Evolutionary conservation across 2,797 vertebrate genomes (phyloP), one percentile per base, ranked within the genome.

Genomic region (Periparus ater): DNA sequence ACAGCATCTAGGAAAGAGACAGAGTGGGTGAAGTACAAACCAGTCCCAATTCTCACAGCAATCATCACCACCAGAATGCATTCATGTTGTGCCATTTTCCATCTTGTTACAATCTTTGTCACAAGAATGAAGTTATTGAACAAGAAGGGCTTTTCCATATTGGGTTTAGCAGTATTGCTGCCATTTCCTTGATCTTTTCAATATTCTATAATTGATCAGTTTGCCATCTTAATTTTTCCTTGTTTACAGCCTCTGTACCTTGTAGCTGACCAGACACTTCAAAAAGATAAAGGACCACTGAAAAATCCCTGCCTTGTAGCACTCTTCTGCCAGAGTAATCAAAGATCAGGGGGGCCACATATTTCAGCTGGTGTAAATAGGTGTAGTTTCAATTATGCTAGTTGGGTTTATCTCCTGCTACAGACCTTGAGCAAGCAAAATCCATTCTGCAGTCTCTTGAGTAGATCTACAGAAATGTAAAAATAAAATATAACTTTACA

Each of bases 21-120:
- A 54, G 68, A 76, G 53, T 70, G 54, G 70, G 85, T 84, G 67
- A 92, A 94, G 82, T 79, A 89, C 11, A 6, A 91, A 73, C 79
- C 45, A 61, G 91, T 84, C 95, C 85, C 95, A 97, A 95, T 93
- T 91, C 95, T 90, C 94, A 94, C 48, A 84, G 77, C 91, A 96
- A 91, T 93, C 94, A 94, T 26, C 36, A 22, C 54, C 79, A 91
- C 76, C 73, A 75, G 55, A 94, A 92, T 63, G 70, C 79, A 76
- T 92, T 95, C 62, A 57, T n/a, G 73, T 85, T 85, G 73, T 81
- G 89, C 85, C 89, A 88, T 93, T 93, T 96, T 96, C 91, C 85
- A 93, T 88, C 88, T 81, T 66, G 75, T 93, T 92, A 78, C 68
- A 68, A 88, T 51, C 79, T 95, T 76, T 78, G 89, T 81, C 82